Conservation (phyloP, 2,888 invertebrate species). For the Uropetala carovei region DNA sequence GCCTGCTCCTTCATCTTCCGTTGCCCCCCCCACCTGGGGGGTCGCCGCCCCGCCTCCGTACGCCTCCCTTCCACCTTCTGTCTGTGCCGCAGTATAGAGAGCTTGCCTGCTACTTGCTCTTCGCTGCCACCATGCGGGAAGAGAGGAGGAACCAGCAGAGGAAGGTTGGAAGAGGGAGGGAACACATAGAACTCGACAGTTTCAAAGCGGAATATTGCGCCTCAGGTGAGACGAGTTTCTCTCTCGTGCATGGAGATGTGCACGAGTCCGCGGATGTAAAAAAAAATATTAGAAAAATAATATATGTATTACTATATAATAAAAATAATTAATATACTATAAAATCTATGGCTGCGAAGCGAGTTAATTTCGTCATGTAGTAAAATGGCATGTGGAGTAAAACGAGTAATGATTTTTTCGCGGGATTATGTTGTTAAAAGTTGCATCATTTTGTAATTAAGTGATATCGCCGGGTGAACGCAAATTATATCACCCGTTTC, state of each 20-base stretch:
- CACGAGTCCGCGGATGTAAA: background rate
- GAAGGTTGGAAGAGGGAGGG: slow-evolving; percentile 41
- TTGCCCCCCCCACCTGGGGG: background rate
- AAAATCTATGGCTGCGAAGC: no score
- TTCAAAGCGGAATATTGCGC: slow-evolving; percentile 61
- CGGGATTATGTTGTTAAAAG: no score
- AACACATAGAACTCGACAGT: slow-evolving; percentile 56
- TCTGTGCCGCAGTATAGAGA: background rate
- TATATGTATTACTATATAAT: no score
- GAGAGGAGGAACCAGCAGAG: slow-evolving; percentile 51
- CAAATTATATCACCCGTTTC: no score
- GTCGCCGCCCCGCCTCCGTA: background rate
- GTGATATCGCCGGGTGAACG: no score
- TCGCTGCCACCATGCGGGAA: slow-evolving; percentile 51
- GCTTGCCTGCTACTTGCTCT: background rate
- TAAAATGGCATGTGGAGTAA: no score
- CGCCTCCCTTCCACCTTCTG: slow-evolving; percentile 30
- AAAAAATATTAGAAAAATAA: no score
- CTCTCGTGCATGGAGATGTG: background rate
- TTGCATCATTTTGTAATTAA: no score
- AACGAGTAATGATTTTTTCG: no score
- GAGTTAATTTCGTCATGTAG: no score
- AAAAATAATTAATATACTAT: no score
- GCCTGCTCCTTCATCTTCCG: background rate
- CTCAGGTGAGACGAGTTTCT: slow-evolving; percentile 40